Conservation (phyloP, 2,797 vertebrate species). For the Sciaenops ocellatus region DNA sequence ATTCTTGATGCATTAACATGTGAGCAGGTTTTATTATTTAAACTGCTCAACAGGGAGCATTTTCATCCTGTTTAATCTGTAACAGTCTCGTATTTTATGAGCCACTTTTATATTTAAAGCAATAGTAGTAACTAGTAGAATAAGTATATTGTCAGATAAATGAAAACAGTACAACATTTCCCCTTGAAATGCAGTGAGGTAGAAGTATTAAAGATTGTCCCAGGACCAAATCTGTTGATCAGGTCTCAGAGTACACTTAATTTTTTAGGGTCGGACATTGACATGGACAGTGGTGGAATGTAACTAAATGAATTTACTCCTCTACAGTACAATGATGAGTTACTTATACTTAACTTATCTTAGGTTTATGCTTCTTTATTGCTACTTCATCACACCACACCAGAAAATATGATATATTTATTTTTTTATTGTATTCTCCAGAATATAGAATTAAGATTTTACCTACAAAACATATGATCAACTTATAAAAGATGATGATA, state of each 20-base stretch:
- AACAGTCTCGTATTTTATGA: background rate
- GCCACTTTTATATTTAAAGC: background rate
- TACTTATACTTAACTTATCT: background rate
- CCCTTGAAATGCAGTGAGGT: background rate
- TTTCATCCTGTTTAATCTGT: background rate
- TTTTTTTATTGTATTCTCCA: background rate
- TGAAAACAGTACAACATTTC: background rate
- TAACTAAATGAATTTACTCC: background rate
- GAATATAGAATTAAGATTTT: background rate
- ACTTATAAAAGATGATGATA: background rate
- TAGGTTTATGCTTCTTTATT: background rate
- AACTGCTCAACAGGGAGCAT: background rate
- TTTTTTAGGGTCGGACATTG: slow-evolving; percentile 4
- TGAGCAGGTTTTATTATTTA: background rate
- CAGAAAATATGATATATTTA: background rate
- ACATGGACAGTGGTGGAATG: background rate
- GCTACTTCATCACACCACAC: background rate
- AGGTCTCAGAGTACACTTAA: background rate
- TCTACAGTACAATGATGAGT: background rate
- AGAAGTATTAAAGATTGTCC: background rate
- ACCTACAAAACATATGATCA: background rate
- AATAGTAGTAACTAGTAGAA: background rate
- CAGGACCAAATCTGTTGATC: background rate
- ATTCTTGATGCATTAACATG: background rate
- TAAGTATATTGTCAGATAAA: background rate